These are phyloP conservation scores for Acipenser oxyrinchus DNA, from an alignment of 2,797 vertebrate species.

Conservation along the genomic window DNA sequence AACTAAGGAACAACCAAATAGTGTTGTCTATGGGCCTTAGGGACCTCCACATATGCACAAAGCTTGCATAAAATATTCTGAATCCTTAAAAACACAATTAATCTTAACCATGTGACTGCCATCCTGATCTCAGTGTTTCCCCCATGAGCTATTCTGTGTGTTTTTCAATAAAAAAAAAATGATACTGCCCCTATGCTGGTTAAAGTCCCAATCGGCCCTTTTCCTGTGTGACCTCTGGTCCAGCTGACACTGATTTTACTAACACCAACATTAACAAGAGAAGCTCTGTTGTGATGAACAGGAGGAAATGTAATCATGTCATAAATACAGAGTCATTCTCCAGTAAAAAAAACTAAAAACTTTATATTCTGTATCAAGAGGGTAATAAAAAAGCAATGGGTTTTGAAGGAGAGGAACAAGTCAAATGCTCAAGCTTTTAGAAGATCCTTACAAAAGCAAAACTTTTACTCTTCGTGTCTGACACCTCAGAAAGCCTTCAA, in stretches of 20 bases:
- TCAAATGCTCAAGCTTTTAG: no score
- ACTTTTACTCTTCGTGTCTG: no score
- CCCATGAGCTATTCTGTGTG: neutral
- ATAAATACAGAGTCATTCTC: neutral
- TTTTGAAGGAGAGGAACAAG: neutral
- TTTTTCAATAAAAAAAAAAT: neutral
- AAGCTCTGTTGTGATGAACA: constrained; percentile 1
- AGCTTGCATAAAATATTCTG: no score
- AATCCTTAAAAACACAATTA: neutral
- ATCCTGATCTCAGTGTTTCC: neutral
- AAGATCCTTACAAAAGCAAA: no score
- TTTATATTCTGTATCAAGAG: neutral
- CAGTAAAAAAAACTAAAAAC: neutral
- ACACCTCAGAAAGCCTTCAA: no score
- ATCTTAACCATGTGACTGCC: neutral
- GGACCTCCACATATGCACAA: no score
- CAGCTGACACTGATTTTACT: constrained; percentile 1
- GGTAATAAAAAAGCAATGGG: neutral
- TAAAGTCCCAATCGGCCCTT: neutral
- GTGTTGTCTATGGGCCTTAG: no score
- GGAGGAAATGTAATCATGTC: constrained; percentile 1
- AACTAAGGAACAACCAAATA: no score
- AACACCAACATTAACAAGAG: neutral
- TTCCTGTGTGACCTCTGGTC: neutral
- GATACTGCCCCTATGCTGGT: neutral